Conservation (phyloP, 2,113 vertebrate genomes). For the Natator depressus region DNA sequence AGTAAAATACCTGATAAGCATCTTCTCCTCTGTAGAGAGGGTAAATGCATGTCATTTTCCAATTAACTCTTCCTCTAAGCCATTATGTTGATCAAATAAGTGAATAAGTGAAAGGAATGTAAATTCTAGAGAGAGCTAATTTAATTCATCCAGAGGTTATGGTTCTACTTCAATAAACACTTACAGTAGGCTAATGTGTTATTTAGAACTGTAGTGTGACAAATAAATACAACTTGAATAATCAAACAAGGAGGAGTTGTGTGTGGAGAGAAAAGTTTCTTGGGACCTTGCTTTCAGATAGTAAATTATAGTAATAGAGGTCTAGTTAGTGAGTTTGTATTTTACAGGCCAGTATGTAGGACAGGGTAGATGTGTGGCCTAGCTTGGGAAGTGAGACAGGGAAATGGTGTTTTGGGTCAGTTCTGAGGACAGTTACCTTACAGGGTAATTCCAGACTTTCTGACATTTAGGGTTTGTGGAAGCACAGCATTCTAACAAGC, state of each 20-base stretch:
- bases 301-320: constrained; percentile 12
- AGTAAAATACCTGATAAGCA: constrained; percentile 54
- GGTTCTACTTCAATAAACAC: constrained; percentile 51
- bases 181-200: constrained; percentile 65
- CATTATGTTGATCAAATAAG: constrained; percentile 75
- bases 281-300: not conserved
- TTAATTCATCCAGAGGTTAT: constrained; percentile 65
- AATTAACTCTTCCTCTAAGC: constrained; percentile 72
- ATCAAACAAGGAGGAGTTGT: constrained; percentile 28
- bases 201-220: constrained; percentile 53
- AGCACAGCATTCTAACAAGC: not conserved
- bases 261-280: constrained; percentile 16
- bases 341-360: not conserved
- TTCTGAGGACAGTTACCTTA: not conserved
- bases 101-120: constrained; percentile 70
- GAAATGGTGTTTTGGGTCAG: not conserved
- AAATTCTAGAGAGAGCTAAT: constrained; percentile 67
- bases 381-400: not conserved
- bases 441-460: not conserved
- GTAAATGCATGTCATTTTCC: constrained; percentile 64
- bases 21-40: not conserved
- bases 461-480: not conserved
- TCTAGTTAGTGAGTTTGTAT: not conserved
- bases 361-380: not conserved
- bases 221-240: constrained; percentile 53